Evolutionary conservation across 2,797 vertebrate species (phyloP).

Genomic region (Rhynchonycteris naso): DNA sequence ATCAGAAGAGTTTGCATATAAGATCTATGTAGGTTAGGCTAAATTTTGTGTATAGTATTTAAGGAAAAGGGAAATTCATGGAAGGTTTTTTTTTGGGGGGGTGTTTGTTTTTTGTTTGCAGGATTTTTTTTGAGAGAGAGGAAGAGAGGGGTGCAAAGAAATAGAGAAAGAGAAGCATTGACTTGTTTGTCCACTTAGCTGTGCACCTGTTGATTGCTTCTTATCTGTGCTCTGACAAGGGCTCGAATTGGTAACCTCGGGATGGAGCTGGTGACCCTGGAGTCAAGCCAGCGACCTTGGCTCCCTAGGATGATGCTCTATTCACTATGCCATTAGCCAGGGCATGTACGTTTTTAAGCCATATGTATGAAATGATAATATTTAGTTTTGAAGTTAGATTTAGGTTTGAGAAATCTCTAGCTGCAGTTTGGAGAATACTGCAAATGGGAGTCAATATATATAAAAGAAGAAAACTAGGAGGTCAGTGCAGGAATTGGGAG

Average conservation of each 20-base stretch:
- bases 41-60: neutral
- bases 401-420: neutral
- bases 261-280: too few species aligned
- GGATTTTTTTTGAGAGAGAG: too few species aligned
- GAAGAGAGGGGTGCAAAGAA: too few species aligned
- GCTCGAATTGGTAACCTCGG: too few species aligned
- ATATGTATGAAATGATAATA: neutral
- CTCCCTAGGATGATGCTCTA: too few species aligned
- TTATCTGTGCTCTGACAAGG: too few species aligned
- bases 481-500: neutral
- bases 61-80: neutral
- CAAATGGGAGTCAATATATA: neutral
- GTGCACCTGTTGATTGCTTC: too few species aligned
- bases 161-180: too few species aligned
- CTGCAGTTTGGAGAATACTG: neutral
- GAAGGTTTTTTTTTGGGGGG: neutral
- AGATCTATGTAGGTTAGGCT: neutral
- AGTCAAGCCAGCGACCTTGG: too few species aligned
- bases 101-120: too few species aligned
- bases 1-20: neutral
- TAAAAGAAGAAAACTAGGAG: neutral
- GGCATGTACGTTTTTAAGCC: neutral
- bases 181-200: too few species aligned
- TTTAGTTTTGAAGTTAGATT: constrained; percentile 20
- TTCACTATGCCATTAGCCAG: too few species aligned